Base-by-base conservation (phyloP, 2,888 invertebrate genomes). In the Ditula angustiorana region DNA sequence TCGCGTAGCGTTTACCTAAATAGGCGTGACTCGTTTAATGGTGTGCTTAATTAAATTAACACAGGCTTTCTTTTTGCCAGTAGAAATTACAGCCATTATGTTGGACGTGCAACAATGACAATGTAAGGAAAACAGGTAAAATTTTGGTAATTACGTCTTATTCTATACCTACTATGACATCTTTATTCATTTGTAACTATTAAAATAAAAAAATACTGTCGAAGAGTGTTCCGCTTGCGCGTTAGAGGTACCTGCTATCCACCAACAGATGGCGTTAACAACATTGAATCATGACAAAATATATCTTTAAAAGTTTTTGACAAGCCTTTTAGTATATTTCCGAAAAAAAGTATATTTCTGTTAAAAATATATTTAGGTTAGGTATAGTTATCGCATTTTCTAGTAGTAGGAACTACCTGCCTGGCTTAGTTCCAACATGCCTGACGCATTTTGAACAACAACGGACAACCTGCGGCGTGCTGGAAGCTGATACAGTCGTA, bases 261-360 rank as follows among this genome's bases (percentile, higher is more conserved):
- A 33, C 13, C 69, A 67, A 69, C 19, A 73, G 73, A 73, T 73
- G 73, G 73, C 71, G 71, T 50, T 37, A 49, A 24, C 21, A 44
- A 13, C 28, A 24, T 21, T 30, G 24, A 30, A 47, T 1, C 10
- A 37, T 49, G 2, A 24, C 10, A 37, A 37, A 16, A 37, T 16
- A 3, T 5, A 30, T 30, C n/a, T n/a, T n/a, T n/a, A n/a, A n/a
- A n/a, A n/a, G n/a, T n/a, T n/a, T n/a, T n/a, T n/a, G n/a, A n/a
- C n/a, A n/a, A n/a, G n/a, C n/a, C n/a, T n/a, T n/a, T n/a, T n/a
- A n/a, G n/a, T n/a, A n/a, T n/a, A n/a, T n/a, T n/a, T n/a, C n/a
- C n/a, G n/a, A n/a, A n/a, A n/a, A n/a, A n/a, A n/a, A n/a, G n/a
- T n/a, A n/a, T n/a, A n/a, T n/a, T n/a, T n/a, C n/a, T n/a, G n/a